Base-by-base conservation (phyloP, 2,888 invertebrate genomes). In the Lordiphosa fenestrarum region DNA sequence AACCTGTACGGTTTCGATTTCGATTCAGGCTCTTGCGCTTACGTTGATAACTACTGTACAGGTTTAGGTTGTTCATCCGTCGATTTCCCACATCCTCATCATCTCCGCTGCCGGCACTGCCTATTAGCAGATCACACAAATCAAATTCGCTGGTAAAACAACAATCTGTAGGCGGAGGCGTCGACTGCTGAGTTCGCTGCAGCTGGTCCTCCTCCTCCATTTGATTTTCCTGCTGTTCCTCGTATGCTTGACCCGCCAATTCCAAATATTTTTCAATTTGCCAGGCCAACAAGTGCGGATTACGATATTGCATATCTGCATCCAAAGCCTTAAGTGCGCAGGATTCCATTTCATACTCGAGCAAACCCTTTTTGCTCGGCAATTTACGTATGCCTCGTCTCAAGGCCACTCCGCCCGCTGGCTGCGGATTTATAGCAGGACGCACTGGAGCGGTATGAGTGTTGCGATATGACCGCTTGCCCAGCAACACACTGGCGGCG, bases 1-100 rank as follows among this genome's bases (percentile, higher is more conserved):
- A 96, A 6, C 96, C 96, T 0, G 96, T 96, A 62, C 93, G 91
- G 88, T 95, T 95, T 87, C 93, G 93, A 89, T 94, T 95, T 87
- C 93, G 93, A 89, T 94, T 93, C 1, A 86, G 76, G 57, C 77
- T 86, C 68, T 88, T 88, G n/a, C 88, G 83, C 42, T 87, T 87
- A 0, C 86, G 84, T 52, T 86, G 87, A 51, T 82, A 87, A 46
- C 84, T 71, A 54, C 69, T 86, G 46, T 82, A 83, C 35, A 84
- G 58, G 37, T 83, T 77, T 39, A 78, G 63, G 19, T 21, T 65
- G 15, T 35, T 57, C 6, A 56, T 33, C 9, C 66, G 50, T 10
- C 72, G 60, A 44, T 71, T 78, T 1, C 44, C 3, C 0, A 58
- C 53, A 1, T 74, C 73, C 1, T 81, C 81, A 15, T 83, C 83